Evolutionary conservation across 2,888 invertebrate genomes (phyloP).

Genomic region (Clitarchus hookeri): DNA sequence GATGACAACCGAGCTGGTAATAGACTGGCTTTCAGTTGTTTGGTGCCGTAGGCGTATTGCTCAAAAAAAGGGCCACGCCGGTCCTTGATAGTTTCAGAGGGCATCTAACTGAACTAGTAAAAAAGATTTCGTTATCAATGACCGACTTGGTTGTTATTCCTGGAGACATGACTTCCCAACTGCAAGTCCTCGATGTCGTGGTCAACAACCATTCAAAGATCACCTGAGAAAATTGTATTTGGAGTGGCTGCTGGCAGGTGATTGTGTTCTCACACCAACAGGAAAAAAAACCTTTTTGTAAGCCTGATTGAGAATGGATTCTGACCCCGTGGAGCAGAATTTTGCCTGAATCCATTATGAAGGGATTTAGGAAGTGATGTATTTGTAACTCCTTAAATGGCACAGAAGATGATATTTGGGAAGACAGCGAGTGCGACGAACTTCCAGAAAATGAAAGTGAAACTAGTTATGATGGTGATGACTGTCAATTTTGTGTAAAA

Average conservation of each 20-base stretch:
- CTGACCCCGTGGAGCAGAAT: constrained; percentile 30
- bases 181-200: constrained; percentile 35
- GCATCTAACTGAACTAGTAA: constrained; percentile 34
- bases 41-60: constrained; percentile 31
- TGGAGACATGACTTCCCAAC: constrained; percentile 35
- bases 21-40: constrained; percentile 37
- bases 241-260: constrained; percentile 33
- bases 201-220: constrained; percentile 38
- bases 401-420: constrained; percentile 11
- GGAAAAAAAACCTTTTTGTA: constrained; percentile 30
- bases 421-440: constrained; percentile 17
- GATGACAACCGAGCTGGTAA: constrained; percentile 38
- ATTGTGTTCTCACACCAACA: constrained; percentile 28
- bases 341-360: no score
- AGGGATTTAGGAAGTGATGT: constrained; percentile 36
- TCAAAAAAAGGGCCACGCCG: constrained; percentile 30
- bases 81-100: constrained; percentile 35
- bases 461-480: neutral
- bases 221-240: constrained; percentile 25
- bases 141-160: constrained; percentile 36
- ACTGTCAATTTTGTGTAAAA: neutral
- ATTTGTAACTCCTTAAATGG: constrained; percentile 30
- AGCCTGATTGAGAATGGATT: constrained; percentile 29
- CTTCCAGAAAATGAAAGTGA: no score
- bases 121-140: constrained; percentile 5